phyloP scores from a whole-genome alignment of 2,113 vertebrate species.

The Passerina amoena region DNA sequence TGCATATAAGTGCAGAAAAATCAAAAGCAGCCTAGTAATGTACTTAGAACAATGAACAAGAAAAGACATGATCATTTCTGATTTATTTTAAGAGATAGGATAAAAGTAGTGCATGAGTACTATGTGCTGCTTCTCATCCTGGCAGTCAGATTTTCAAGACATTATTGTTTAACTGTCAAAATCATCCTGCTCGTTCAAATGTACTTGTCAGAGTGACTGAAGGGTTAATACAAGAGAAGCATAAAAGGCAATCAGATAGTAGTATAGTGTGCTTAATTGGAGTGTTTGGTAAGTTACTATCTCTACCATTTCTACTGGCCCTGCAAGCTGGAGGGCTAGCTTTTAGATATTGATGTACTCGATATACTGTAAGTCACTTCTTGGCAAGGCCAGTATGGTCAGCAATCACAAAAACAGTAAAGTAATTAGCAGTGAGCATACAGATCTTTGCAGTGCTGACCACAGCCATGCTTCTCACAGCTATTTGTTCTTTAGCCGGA shows the following conservation, averaged over 20 bases:
- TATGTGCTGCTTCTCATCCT: not conserved
- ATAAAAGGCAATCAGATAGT: not conserved
- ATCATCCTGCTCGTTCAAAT: not conserved
- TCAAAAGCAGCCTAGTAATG: not conserved
- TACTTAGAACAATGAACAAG: not conserved
- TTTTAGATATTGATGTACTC: constrained; percentile 14
- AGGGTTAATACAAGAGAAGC: constrained; percentile 12
- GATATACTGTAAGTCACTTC: constrained; percentile 20
- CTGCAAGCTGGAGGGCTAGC: not conserved
- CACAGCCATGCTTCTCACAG: not conserved
- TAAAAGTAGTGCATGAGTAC: not conserved
- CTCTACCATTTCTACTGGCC: not conserved
- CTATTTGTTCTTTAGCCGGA: not conserved
- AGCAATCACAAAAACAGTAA: constrained; percentile 25
- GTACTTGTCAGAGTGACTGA: constrained; percentile 13
- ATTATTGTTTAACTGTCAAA: constrained; percentile 5
- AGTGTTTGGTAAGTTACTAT: not conserved
- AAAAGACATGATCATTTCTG: not conserved
- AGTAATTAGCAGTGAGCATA: not conserved
- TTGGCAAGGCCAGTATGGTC: not conserved
- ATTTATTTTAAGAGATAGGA: not conserved
- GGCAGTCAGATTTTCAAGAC: not conserved
- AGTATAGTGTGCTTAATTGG: not conserved
- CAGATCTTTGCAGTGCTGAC: not conserved
- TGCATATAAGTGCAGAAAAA: not conserved